Evolutionary conservation across 1,140 invertebrate genomes (phyloP), one percentile per base, ranked within the genome.

Genomic region (Mya arenaria): DNA sequence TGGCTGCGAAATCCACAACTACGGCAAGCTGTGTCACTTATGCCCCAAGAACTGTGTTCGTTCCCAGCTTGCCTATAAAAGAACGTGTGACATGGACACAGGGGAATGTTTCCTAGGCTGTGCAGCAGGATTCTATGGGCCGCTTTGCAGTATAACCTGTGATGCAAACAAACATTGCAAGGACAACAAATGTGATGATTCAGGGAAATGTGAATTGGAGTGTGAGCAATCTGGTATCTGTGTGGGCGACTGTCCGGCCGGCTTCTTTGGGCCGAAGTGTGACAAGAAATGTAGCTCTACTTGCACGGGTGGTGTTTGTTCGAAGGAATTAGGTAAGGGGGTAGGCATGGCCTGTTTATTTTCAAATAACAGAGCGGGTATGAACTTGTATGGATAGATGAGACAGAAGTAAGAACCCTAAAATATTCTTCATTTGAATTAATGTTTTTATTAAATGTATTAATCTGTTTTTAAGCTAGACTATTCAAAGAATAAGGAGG

Each of bases 141-240:
- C 34, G 5, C 63, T 65, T 48, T 75, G 73, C 30, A 75, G 63
- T n/a, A n/a, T 30, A 30, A 63, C 73, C 3, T 75, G 73, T 62
- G 41, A 36, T 34, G 17, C 62, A 13, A 63, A 58, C 25, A n/a
- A n/a, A n/a, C n/a, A n/a, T n/a, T 75, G 73, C 34, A 75, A 34
- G 48, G 73, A 75, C 19, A 37, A 75, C 15, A 63, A 48, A 37
- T 75, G 73, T 34, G 73, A 65, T 28, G 37, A 75, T 37, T 30
- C 15, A 8, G 73, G 73, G 15, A 41, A 75, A 37, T 75, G 73
- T 41, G 39, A 37, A 1, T 58, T 48, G 13, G 73, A 60, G 23
- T 75, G 73, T 65, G 56, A 75, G 60, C 30, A 62, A 19, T 19
- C 28, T 41, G 73, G 73, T 10, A 23, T n/a, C 39, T 75, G 73